phyloP scores from a whole-genome alignment of 1,140 invertebrate genomes.

The Rhopalosiphum maidis region DNA sequence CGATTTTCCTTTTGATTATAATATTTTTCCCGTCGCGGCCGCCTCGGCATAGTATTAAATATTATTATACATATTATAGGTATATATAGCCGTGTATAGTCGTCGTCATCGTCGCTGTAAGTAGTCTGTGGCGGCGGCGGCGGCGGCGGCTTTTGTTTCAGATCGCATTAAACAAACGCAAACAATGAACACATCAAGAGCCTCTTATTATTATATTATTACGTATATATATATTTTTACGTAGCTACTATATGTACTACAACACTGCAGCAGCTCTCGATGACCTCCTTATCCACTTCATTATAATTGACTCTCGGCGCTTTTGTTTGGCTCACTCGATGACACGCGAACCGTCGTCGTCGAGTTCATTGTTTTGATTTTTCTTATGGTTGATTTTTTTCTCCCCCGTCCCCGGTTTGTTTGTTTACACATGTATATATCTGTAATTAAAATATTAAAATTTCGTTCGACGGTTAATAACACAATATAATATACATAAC shows the following conservation, averaged over 20 bases:
- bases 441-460: conserved; percentile 37
- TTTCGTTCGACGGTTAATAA: not conserved
- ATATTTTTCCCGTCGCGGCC: not conserved
- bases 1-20: conserved; percentile 37
- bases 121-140: not conserved
- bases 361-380: conserved; percentile 45
- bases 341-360: conserved; percentile 11
- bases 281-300: conserved; percentile 50
- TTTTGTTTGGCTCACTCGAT: conserved; percentile 38
- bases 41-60: not conserved
- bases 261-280: conserved; percentile 8
- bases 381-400: not conserved
- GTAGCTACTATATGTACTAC: not conserved
- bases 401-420: not conserved
- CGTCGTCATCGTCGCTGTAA: not conserved
- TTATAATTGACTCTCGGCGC: conserved; percentile 55
- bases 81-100: not conserved
- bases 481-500: too few relatives aligned
- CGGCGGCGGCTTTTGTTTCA: conserved; percentile 39
- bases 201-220: conserved; percentile 30
- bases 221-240: not conserved
- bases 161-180: conserved; percentile 27
- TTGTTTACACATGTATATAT: not conserved
- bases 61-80: too few relatives aligned
- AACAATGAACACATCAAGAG: conserved; percentile 51